phyloP scores from a whole-genome alignment of 2,797 vertebrate species.

The Arctocebus calabarensis region DNA sequence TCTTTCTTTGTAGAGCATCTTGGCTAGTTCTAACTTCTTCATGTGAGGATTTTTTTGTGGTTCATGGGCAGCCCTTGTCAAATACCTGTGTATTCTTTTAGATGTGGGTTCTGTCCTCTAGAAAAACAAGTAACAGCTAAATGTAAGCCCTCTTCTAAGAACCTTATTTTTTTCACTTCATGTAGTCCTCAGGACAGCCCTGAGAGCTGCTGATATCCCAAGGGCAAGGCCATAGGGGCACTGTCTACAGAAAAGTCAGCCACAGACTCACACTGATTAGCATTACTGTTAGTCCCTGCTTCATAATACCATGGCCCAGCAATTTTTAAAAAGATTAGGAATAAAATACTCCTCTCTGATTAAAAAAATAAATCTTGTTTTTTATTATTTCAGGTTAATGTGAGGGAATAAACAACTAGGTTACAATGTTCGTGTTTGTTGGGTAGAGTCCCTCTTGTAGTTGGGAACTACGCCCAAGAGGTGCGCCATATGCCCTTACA shows the following conservation, averaged over 20 bases:
- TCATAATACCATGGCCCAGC: not conserved
- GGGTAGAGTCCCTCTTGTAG: no score
- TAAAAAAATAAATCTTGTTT: not conserved
- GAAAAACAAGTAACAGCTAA: not conserved
- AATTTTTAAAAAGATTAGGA: not conserved
- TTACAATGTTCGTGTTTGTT: no score
- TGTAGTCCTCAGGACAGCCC: not conserved
- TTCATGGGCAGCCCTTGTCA: not conserved
- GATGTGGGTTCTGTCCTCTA: not conserved
- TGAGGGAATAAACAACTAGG: no score
- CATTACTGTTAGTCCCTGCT: not conserved
- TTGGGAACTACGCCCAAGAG: no score
- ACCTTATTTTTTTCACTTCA: not conserved
- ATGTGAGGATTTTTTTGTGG: conserved; percentile 17
- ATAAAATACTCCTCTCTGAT: not conserved
- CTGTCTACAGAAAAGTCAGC: not conserved
- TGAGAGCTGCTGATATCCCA: not conserved
- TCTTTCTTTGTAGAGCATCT: not conserved
- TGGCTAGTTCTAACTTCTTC: not conserved
- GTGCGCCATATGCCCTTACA: no score
- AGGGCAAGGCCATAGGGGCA: not conserved
- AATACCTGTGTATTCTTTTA: conserved; percentile 46
- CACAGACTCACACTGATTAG: not conserved
- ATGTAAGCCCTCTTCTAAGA: not conserved
- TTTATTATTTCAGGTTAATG: no score